These are phyloP conservation scores for Drosophila incognita DNA, from an alignment of 2,888 invertebrate genomes.

Conservation along the genomic window DNA sequence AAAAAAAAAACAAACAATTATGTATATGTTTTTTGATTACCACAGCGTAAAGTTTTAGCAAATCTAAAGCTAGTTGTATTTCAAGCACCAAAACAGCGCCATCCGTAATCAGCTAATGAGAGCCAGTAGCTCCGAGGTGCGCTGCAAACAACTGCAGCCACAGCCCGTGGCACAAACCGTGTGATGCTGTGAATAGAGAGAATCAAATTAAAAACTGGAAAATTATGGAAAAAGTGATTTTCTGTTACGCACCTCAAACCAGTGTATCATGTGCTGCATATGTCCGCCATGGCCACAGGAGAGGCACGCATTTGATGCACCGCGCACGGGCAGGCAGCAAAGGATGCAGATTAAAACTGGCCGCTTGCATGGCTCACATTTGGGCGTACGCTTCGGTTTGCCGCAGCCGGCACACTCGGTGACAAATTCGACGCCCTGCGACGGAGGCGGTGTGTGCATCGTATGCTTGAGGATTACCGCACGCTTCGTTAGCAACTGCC, in stretches of 20 bases:
- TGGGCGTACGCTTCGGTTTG: constrained; percentile 88
- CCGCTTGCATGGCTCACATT: constrained; percentile 90
- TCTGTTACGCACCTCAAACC: constrained; percentile 87
- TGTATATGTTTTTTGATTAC: constrained; percentile 34
- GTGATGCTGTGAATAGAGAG: constrained; percentile 85
- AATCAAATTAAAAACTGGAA: not conserved
- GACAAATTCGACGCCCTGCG: constrained; percentile 90
- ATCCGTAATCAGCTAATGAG: constrained; percentile 61
- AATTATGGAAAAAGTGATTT: not conserved
- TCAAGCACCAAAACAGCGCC: constrained; percentile 14
- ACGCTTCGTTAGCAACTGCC: constrained; percentile 92
- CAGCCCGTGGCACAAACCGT: constrained; percentile 95
- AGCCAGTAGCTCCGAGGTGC: constrained; percentile 86
- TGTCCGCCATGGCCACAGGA: constrained; percentile 98
- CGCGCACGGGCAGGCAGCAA: constrained; percentile 94
- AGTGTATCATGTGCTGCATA: constrained; percentile 91
- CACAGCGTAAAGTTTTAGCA: constrained; percentile 20
- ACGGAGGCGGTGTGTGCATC: constrained; percentile 85
- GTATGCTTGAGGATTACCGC: constrained; percentile 90
- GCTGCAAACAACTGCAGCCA: constrained; percentile 94
- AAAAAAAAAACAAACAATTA: constrained; percentile 44
- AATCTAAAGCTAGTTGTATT: constrained; percentile 15
- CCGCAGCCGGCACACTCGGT: constrained; percentile 90
- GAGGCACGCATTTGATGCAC: constrained; percentile 93
- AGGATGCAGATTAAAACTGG: constrained; percentile 92